A percentile compares a stretch with the other conserved stretches of the same genome.
phyloP scores from a whole-genome alignment of 2,888 invertebrate genomes.

The Agriopis leucophaearia region DNA sequence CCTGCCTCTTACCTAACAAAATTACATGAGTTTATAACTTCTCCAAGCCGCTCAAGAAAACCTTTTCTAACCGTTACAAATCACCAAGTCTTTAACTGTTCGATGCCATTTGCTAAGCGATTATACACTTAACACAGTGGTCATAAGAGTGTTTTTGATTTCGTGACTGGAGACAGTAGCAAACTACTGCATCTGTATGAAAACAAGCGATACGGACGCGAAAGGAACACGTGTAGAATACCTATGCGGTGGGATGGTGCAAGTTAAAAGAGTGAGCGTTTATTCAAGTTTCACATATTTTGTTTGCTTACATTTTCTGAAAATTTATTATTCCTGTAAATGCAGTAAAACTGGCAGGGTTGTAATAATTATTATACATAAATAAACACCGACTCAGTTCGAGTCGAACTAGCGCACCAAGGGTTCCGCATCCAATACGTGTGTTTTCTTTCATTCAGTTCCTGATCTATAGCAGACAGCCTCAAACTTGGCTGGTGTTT shows the following conservation, averaged over 20 bases:
- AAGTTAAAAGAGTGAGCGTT: constrained; percentile 18
- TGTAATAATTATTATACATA: no score
- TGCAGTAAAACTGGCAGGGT: no score
- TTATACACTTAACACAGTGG: constrained; percentile 25
- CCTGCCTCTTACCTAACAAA: constrained; percentile 40
- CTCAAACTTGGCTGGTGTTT: no score
- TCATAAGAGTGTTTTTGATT: constrained; percentile 27
- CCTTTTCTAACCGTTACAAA: constrained; percentile 43
- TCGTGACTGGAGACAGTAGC: constrained; percentile 4
- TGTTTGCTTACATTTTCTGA: background rate
- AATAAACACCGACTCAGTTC: no score
- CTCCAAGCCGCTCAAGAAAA: constrained; percentile 37
- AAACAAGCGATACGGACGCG: constrained; percentile 27
- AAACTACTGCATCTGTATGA: constrained; percentile 31
- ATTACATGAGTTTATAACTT: constrained; percentile 46
- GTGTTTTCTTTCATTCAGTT: no score
- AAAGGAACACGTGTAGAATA: constrained; percentile 34
- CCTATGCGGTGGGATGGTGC: constrained; percentile 33
- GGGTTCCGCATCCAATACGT: no score
- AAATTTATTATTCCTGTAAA: background rate
- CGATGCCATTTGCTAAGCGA: constrained; percentile 24
- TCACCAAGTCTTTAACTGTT: constrained; percentile 33
- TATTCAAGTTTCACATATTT: background rate
- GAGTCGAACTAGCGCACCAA: no score
- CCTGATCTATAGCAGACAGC: no score